Evolutionary conservation across 2,888 invertebrate genomes (phyloP), one percentile per base, ranked within the genome.

Genomic region (Chrysolina haemoptera): DNA sequence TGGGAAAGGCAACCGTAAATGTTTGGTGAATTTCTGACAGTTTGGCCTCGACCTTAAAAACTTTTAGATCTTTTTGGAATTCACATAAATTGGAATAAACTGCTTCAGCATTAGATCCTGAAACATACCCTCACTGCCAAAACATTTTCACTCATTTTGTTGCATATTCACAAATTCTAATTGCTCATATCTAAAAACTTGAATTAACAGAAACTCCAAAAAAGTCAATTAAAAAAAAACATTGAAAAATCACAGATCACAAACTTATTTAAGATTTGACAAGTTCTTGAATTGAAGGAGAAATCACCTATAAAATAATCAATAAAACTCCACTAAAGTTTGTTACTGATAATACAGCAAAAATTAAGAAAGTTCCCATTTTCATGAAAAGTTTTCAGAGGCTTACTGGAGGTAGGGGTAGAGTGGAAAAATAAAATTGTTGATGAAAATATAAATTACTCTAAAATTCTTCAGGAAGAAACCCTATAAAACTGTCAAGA

Each of bases 1-100:
- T n/a, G 41, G 53, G 50, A 71, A 71, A 74, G 74, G 68, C 50
- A 68, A 55, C 18, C 35, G 67, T 68, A 73, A 74, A 71, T 69
- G 55, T 70, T 65, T 41, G 70, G 40, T 70, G 55, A 68, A 62
- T 70, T 70, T 48, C 55, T 48, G 50, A 66, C 70, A 74, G 70
- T 62, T 40, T 14, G 48, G 18, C 16, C 46, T 65, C 10, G 5
- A 48, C 20, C 20, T 12, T 9, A 14, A 20, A 22, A 27, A 65
- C 64, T 22, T 22, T 64, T 43, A 62, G 14, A 12, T 43, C 43
- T 43, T 14, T 43, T 43, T 0, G 22, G 0, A 53, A 11, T 16
- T 10, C 4, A 12, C n/a, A n/a, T n/a, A 59, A 59, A 9, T 27
- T n/a, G 27, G 27, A 27, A 22, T 27, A 9, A 53, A 53, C 14